Conservation (phyloP, 2,113 vertebrate species). For the Trematocara zebra region DNA sequence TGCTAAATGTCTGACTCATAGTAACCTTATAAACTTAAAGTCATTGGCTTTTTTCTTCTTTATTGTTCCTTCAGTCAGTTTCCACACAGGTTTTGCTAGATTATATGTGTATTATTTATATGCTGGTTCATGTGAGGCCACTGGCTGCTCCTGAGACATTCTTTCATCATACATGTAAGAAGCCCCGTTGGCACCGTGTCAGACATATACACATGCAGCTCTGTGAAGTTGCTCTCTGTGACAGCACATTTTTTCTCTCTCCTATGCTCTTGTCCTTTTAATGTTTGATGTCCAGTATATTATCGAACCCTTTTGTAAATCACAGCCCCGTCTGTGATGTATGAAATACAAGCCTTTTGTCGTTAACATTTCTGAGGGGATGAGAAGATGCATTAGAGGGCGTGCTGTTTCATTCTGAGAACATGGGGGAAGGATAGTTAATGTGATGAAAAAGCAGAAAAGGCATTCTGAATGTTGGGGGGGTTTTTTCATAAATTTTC, state of each 20-base stretch:
- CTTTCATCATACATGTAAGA: constrained; percentile 19
- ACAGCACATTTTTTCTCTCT: background rate
- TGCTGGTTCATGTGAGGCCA: constrained; percentile 14
- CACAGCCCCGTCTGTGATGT: background rate
- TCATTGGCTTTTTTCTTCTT: background rate
- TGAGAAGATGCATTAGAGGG: background rate
- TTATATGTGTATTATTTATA: constrained; percentile 48
- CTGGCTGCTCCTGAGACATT: background rate
- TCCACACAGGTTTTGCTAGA: background rate
- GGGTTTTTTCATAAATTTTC: background rate
- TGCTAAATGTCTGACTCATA: background rate
- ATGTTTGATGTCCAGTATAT: constrained; percentile 5
- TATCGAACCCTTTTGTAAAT: background rate
- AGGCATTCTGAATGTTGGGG: background rate
- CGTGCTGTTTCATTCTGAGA: background rate
- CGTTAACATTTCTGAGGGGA: background rate
- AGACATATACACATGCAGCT: background rate
- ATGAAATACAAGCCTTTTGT: background rate
- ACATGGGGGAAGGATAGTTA: background rate
- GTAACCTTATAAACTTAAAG: background rate
- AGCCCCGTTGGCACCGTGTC: background rate
- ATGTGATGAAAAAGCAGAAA: background rate
- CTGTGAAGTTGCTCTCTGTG: background rate
- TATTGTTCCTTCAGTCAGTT: background rate
- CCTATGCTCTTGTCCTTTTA: background rate